These are phyloP conservation scores for Holothuria glaberrima DNA, from an alignment of 35 echinoderm and acorn worm species.

Conservation along the genomic window DNA sequence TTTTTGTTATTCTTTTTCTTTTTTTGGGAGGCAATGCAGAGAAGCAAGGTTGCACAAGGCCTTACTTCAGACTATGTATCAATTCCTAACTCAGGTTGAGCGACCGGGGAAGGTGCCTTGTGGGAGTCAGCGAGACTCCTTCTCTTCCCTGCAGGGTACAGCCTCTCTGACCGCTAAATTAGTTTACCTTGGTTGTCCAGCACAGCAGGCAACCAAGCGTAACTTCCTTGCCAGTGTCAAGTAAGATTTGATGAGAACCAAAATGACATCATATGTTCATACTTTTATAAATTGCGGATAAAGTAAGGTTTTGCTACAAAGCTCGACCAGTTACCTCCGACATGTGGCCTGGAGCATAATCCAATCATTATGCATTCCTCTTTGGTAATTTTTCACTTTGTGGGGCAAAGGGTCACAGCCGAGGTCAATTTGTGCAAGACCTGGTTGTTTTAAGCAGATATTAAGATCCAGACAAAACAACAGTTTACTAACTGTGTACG, in stretches of 20 bases:
- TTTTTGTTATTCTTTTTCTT: not conserved
- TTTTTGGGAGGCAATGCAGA: not conserved
- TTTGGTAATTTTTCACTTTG: not conserved
- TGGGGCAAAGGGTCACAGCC: no score
- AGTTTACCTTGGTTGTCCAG: constrained; percentile 56
- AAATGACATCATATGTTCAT: constrained; percentile 41
- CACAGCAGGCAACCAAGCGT: constrained; percentile 28
- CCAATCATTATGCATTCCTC: constrained; percentile 37
- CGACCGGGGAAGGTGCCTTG: constrained; percentile 56
- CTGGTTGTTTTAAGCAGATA: no score
- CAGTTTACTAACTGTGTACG: no score
- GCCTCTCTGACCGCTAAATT: constrained; percentile 57
- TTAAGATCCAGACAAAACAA: no score
- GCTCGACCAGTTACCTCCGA: not conserved
- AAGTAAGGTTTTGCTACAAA: constrained; percentile 43
- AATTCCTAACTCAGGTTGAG: not conserved
- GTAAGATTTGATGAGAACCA: constrained; percentile 47
- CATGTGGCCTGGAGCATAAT: constrained; percentile 21
- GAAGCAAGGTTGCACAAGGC: constrained; percentile 25
- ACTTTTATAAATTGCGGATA: not conserved
- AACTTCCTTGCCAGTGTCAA: constrained; percentile 57
- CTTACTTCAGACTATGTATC: not conserved
- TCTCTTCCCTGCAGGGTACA: constrained; percentile 22
- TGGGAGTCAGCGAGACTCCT: constrained; percentile 32
- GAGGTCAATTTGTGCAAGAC: no score